These are phyloP conservation scores for Scaptomyza parva DNA, from an alignment of 2,888 invertebrate genomes.

Conservation along the genomic window DNA sequence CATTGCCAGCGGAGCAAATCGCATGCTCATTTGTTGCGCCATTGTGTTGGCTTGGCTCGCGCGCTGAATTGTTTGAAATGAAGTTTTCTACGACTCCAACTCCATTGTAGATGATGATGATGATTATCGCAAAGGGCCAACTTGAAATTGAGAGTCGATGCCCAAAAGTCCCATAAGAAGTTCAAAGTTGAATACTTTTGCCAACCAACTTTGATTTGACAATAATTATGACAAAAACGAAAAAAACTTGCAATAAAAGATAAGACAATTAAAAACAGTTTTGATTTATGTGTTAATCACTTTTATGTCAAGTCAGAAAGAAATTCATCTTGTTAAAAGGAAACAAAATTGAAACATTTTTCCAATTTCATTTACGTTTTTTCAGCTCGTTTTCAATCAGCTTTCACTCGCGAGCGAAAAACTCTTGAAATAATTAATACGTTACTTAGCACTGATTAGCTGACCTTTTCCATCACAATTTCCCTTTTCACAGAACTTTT, in stretches of 20 bases:
- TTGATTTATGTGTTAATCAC: neutral
- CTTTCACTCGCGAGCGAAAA: conserved; percentile 31
- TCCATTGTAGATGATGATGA: no score
- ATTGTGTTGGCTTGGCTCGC: conserved; percentile 54
- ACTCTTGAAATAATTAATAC: conserved; percentile 26
- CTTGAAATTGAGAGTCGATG: conserved; percentile 42
- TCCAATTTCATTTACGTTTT: neutral
- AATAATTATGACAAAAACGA: conserved; percentile 46
- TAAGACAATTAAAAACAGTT: neutral
- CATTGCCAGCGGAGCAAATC: conserved; percentile 58
- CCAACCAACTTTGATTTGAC: conserved; percentile 25
- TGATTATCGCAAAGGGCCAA: conserved; percentile 51
- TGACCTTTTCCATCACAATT: conserved; percentile 19
- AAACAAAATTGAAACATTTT: no score
- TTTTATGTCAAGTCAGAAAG: neutral
- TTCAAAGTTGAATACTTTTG: conserved; percentile 18
- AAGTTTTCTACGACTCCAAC: conserved; percentile 56
- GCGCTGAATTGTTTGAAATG: conserved; percentile 59
- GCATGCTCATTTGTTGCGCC: conserved; percentile 75
- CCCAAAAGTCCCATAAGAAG: conserved; percentile 17
- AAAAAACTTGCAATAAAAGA: conserved; percentile 1
- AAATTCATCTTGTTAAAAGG: no score
- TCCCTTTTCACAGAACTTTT: neutral
- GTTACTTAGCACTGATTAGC: conserved; percentile 54
- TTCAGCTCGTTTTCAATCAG: conserved; percentile 29